These are phyloP conservation scores for Zaprionus taronus DNA, from an alignment of 1,140 invertebrate species.

Conservation along the genomic window DNA sequence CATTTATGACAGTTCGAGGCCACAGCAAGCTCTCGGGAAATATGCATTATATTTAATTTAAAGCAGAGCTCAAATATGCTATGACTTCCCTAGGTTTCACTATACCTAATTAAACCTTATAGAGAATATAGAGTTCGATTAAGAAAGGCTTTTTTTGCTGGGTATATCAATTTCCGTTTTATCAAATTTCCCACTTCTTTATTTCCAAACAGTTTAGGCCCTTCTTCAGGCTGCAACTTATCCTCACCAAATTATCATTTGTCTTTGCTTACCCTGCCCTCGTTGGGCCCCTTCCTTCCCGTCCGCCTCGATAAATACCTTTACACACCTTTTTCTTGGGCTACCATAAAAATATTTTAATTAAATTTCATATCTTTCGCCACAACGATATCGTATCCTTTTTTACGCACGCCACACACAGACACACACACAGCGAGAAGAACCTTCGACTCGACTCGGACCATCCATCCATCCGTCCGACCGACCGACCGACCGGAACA, in stretches of 20 bases:
- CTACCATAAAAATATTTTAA: slow-evolving; percentile 80
- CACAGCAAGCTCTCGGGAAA: slow-evolving; percentile 52
- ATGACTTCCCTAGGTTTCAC: not conserved
- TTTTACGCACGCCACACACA: slow-evolving; percentile 39
- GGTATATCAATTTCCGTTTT: not conserved
- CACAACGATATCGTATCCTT: slow-evolving; percentile 71
- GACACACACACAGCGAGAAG: slow-evolving; percentile 15
- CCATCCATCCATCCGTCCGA: slow-evolving; percentile 21
- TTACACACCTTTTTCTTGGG: slow-evolving; percentile 45
- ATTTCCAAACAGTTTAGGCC: not conserved
- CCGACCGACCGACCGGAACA: slow-evolving; percentile 74
- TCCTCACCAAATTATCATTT: slow-evolving; percentile 33
- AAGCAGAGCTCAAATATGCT: not conserved
- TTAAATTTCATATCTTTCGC: slow-evolving; percentile 71
- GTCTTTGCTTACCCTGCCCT: slow-evolving; percentile 28
- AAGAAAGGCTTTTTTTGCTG: too few relatives aligned
- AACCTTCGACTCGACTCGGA: slow-evolving; percentile 39
- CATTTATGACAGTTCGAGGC: slow-evolving; percentile 46
- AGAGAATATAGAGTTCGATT: not conserved
- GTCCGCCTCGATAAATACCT: slow-evolving; percentile 44
- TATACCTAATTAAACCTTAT: not conserved
- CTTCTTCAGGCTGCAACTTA: not conserved
- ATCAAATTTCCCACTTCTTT: not conserved
- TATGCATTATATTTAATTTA: slow-evolving; percentile 39
- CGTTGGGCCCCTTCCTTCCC: slow-evolving; percentile 3